These are phyloP conservation scores for Cyclophora albipunctata DNA, from an alignment of 2,888 invertebrate species.

Conservation along the genomic window DNA sequence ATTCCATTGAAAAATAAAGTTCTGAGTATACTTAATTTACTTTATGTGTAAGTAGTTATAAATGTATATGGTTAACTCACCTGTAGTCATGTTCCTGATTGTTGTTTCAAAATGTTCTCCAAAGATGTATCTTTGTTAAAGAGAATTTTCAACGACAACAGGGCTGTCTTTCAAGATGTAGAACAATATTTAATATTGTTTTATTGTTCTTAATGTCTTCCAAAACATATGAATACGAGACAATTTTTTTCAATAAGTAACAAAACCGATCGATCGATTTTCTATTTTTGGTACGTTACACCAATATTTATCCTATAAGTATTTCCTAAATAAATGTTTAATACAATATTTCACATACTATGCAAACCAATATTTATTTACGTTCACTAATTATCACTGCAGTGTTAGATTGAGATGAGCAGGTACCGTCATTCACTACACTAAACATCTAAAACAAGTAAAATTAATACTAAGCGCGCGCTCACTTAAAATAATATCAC, in stretches of 20 bases:
- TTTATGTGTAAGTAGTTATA: too few species aligned
- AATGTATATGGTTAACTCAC: conserved; percentile 34
- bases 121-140: too few species aligned
- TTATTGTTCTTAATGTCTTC: too few species aligned
- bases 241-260: conserved; percentile 3
- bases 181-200: too few species aligned
- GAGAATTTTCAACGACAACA: too few species aligned
- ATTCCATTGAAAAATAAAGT: too few species aligned
- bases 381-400: conserved; percentile 38
- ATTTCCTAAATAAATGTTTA: too few species aligned
- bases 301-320: too few species aligned
- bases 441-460: conserved; percentile 50
- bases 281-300: conserved; percentile 1
- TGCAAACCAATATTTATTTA: neutral
- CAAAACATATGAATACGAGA: too few species aligned
- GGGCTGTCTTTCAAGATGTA: too few species aligned
- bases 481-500: conserved; percentile 61
- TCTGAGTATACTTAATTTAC: too few species aligned
- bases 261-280: conserved; percentile 32
- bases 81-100: conserved; percentile 46
- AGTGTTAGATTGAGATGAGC: conserved; percentile 17
- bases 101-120: conserved; percentile 1
- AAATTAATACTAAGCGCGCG: conserved; percentile 48
- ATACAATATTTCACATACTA: too few species aligned
- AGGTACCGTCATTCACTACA: conserved; percentile 36